Evolutionary conservation across 1,140 invertebrate species (phyloP).

Genomic region (Orius laevigatus): DNA sequence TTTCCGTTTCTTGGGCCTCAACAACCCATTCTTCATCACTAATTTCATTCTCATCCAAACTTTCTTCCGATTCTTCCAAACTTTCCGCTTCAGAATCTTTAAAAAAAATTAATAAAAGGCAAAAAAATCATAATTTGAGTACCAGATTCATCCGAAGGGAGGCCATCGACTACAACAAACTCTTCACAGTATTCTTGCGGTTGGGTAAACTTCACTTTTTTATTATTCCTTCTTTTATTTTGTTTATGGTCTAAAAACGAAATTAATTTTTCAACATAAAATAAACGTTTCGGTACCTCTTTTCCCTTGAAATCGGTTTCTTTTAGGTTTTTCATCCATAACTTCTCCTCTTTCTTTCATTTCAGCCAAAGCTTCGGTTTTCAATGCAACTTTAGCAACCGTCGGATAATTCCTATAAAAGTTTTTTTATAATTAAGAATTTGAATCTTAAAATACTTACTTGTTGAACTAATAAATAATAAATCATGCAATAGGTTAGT

Average conservation of each 20-base stretch:
- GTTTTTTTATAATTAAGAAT: constrained; percentile 9
- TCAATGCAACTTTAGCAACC: constrained; percentile 12
- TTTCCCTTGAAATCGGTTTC: neutral
- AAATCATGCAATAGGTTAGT: neutral
- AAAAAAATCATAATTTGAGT: too few relatives aligned
- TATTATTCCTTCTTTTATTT: neutral
- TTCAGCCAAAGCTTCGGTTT: constrained; percentile 1
- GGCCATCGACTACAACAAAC: neutral
- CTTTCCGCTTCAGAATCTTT: neutral
- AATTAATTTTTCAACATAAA: too few relatives aligned
- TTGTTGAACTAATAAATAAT: neutral
- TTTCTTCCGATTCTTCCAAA: neutral
- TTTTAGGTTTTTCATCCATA: neutral
- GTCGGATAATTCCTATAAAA: constrained; percentile 32
- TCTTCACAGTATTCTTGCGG: neutral
- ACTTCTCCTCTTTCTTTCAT: constrained; percentile 12
- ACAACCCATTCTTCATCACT: constrained; percentile 16
- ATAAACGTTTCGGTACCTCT: too few relatives aligned
- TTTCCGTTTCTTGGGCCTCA: neutral
- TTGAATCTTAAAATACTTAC: neutral
- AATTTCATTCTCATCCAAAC: constrained; percentile 5
- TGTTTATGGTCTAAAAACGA: neutral
- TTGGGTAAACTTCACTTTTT: neutral
- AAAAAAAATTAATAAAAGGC: neutral
- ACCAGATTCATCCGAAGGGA: neutral